Evolutionary conservation across 2,797 vertebrate genomes (phyloP).

Genomic region (Microctenopoma steveboyesi): DNA sequence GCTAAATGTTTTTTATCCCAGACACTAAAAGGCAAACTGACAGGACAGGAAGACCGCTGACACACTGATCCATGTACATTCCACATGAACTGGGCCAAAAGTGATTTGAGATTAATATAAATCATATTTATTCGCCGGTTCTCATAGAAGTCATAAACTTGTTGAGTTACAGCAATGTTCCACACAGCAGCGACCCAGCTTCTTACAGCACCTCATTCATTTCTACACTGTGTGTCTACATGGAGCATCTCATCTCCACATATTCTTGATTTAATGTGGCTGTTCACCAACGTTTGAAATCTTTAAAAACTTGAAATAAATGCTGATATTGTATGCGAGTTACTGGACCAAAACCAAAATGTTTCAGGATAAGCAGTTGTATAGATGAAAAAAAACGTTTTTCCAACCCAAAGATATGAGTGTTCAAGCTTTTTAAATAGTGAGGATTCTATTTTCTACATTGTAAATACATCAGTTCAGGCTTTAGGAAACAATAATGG

Average conservation of each 20-base stretch:
- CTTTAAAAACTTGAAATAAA: not conserved
- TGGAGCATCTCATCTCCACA: not conserved
- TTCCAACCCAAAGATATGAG: not conserved
- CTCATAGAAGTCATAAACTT: constrained; percentile 16
- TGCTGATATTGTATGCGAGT: not conserved
- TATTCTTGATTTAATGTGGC: not conserved
- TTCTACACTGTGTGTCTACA: not conserved
- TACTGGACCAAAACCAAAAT: not conserved
- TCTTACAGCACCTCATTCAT: not conserved
- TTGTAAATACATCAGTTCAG: not conserved
- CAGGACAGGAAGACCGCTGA: constrained; percentile 11
- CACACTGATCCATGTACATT: constrained; percentile 24
- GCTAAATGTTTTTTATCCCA: constrained; percentile 31
- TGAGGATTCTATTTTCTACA: not conserved
- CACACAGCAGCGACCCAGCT: constrained; percentile 8
- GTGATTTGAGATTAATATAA: constrained; percentile 28
- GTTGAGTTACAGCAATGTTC: constrained; percentile 30
- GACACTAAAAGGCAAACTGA: constrained; percentile 25
- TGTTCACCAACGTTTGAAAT: not conserved
- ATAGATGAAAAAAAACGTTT: not conserved
- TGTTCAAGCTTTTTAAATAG: not conserved
- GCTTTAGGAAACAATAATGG: too few species aligned
- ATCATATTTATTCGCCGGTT: constrained; percentile 27
- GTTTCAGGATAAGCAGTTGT: not conserved
- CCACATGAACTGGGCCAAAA: constrained; percentile 17